phyloP scores from a whole-genome alignment of 1,140 invertebrate genomes.

The Schlechtendalia chinensis region DNA sequence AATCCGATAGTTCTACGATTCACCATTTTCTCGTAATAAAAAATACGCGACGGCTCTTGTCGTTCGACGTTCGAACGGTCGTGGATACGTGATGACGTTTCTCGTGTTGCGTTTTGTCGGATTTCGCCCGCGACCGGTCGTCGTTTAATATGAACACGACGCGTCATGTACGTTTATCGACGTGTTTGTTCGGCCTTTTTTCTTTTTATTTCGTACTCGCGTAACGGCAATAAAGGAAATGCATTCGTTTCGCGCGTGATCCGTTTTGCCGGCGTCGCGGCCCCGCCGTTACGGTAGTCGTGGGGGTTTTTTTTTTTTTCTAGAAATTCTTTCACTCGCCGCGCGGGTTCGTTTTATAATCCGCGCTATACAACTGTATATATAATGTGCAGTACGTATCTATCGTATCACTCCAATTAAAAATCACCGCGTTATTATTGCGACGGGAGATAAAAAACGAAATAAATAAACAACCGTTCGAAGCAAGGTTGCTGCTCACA shows the following conservation, averaged over 20 bases:
- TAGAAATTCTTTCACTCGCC: not conserved
- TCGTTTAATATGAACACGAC: too few relatives aligned
- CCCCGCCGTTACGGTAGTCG: not conserved
- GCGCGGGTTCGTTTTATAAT: not conserved
- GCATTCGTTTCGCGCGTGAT: not conserved
- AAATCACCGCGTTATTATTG: not conserved
- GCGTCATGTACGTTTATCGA: too few relatives aligned
- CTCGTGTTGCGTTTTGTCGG: too few relatives aligned
- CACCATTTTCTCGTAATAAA: too few relatives aligned
- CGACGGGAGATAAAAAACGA: not conserved
- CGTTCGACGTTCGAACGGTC: too few relatives aligned
- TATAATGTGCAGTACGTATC: not conserved
- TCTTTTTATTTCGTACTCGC: too few relatives aligned
- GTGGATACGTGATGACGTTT: too few relatives aligned
- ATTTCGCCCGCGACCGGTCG: too few relatives aligned
- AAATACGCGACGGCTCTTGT: too few relatives aligned
- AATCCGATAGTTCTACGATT: too few relatives aligned
- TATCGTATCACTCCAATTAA: conserved; percentile 33
- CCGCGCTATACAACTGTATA: too few relatives aligned
- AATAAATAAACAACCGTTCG: not conserved
- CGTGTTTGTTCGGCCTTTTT: too few relatives aligned
- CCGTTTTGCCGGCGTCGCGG: not conserved
- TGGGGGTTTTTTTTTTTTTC: not conserved
- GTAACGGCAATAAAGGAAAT: not conserved
- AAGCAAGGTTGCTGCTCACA: not conserved